Evolutionary conservation across 2,888 invertebrate genomes (phyloP), one percentile per base, ranked within the genome.

Genomic region (Coleophora deauratella): DNA sequence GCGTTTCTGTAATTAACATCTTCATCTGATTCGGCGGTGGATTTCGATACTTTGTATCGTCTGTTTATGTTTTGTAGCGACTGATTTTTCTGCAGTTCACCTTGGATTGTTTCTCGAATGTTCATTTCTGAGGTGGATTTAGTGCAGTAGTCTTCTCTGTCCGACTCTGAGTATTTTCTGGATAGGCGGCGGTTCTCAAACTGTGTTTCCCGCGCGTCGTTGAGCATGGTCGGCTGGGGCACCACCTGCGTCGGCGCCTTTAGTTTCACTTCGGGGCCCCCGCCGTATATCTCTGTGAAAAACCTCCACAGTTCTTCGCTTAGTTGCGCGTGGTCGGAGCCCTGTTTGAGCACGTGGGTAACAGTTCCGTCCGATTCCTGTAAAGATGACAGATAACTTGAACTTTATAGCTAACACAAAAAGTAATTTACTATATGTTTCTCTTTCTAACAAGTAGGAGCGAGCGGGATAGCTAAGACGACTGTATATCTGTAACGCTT

Each of bases 291-390:
- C 46, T 88, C 88, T 40, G 90, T 88, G 67, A 98, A 92, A 79
- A 96, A 97, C 51, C 90, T 88, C 97, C 97, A 98, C 42, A 95
- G 87, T 33, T 93, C 92, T 55, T 93, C 91, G 52, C 94, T 93
- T 35, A 97, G 87, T 62, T 95, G 94, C 1, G 92, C 92, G 68
- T 93, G 93, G 54, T 89, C 88, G 0, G 88, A 88, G 28, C 88
- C 88, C 9, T 77, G 77, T 43, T 85, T 86, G n/a, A 86, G 55
- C 2, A 61, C 55, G 61, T 72, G 71, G 0, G 65, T 63, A 6
- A 70, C 74, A 40, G 47, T 67, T 52, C 74, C 82, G 54, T 84
- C 78, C 41, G 67, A 69, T 59, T 66, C 88, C 81, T 81, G 72
- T 3, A 68, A 73, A 45, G 11, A 30, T 21, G 9, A 14, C 21